phyloP scores from a whole-genome alignment of 2,888 invertebrate species.

The Diadegma fenestrale region DNA sequence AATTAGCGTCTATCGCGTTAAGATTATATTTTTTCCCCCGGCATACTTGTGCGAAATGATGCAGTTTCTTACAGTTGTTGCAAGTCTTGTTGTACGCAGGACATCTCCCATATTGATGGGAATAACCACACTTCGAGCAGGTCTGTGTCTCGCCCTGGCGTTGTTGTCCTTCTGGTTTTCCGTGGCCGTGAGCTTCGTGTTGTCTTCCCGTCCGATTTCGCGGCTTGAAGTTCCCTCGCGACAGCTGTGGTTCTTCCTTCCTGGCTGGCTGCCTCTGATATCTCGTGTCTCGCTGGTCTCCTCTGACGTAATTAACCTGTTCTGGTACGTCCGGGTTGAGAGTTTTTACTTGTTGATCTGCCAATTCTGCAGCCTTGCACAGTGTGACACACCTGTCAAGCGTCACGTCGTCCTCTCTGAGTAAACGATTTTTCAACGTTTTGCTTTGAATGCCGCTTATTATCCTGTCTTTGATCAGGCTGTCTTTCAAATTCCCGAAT shows the following conservation, averaged over 20 bases:
- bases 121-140: conserved; percentile 50
- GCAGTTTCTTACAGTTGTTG: conserved; percentile 43
- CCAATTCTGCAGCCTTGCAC: conserved; percentile 49
- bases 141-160: not conserved
- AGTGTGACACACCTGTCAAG: conserved; percentile 66
- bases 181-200: not conserved
- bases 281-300: not conserved
- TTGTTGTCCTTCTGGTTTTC: conserved; percentile 28
- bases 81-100: conserved; percentile 57
- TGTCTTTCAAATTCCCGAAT: conserved; percentile 69
- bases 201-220: conserved; percentile 10
- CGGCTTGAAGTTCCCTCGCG: conserved; percentile 4
- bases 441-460: conserved; percentile 68
- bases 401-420: conserved; percentile 69
- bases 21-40: conserved; percentile 13
- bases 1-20: conserved; percentile 9
- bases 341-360: not conserved
- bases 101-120: conserved; percentile 26
- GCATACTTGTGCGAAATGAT: conserved; percentile 57
- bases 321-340: not conserved
- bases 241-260: not conserved
- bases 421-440: conserved; percentile 67
- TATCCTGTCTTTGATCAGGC: conserved; percentile 71
- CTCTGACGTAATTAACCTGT: not conserved
- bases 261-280: not conserved